Evolutionary conservation across 2,797 vertebrate species (phyloP).

Genomic region (Urophycis tenuis): DNA sequence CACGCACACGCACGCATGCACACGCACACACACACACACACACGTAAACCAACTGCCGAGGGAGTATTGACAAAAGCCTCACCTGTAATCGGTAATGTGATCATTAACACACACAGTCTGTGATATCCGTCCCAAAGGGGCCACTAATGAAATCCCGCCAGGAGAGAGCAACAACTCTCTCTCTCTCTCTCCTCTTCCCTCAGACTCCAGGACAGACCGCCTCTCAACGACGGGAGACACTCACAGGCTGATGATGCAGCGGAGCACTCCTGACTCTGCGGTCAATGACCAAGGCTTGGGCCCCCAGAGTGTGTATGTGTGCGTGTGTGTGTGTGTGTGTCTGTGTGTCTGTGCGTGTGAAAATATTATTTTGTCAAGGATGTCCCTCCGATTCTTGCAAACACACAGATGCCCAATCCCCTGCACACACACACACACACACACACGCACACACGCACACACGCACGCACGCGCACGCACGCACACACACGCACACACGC

Average conservation of each 20-base stretch:
- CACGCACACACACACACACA: conserved; percentile 12
- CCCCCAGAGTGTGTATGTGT: not conserved
- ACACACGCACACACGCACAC: no score
- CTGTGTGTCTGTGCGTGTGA: conserved; percentile 16
- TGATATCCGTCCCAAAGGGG: not conserved
- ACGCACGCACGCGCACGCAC: not conserved
- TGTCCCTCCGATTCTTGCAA: not conserved
- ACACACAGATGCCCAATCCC: not conserved
- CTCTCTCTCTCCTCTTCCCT: no score
- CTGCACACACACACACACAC: not conserved
- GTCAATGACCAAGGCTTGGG: not conserved
- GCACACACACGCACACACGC: not conserved
- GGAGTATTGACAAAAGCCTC: not conserved
- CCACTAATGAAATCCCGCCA: not conserved
- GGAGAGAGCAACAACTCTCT: not conserved
- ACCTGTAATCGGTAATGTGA: not conserved
- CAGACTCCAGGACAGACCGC: not conserved
- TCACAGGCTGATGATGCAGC: not conserved
- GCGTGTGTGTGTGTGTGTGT: conserved; percentile 15
- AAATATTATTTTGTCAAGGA: no score
- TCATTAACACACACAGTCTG: not conserved
- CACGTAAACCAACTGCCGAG: conserved; percentile 22
- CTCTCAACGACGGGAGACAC: not conserved
- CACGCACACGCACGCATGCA: conserved; percentile 2
- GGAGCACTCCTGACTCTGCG: not conserved